Evolutionary conservation across 2,888 invertebrate species (phyloP).

Genomic region (Strigamia maritima): DNA sequence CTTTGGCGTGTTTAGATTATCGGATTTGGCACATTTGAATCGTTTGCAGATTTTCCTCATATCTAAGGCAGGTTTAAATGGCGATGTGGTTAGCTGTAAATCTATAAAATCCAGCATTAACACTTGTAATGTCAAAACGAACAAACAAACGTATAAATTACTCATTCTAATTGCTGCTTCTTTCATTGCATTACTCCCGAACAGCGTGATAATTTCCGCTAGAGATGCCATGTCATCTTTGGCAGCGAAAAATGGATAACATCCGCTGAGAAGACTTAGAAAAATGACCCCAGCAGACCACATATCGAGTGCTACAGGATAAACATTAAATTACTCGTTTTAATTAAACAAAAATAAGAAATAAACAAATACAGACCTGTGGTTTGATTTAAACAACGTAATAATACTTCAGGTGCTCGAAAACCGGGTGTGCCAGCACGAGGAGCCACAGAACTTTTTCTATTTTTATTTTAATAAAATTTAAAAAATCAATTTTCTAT

Average conservation of each 20-base stretch:
- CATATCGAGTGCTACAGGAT: conserved; percentile 69
- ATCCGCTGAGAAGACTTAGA: conserved; percentile 69
- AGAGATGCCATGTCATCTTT: conserved; percentile 73
- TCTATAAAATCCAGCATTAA: neutral
- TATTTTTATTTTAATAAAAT: conserved; percentile 9
- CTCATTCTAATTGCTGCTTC: conserved; percentile 66
- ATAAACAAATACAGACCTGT: conserved; percentile 57
- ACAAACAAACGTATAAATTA: conserved; percentile 49
- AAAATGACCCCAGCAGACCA: conserved; percentile 88
- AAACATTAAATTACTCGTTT: neutral
- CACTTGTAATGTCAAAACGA: neutral
- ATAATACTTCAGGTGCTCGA: conserved; percentile 78
- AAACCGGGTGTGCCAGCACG: conserved; percentile 87
- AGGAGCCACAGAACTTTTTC: conserved; percentile 62
- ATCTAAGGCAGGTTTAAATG: conserved; percentile 48
- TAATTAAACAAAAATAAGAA: neutral
- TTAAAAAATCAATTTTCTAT: neutral
- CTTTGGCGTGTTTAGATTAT: conserved; percentile 36
- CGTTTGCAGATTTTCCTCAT: conserved; percentile 52
- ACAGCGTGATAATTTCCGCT: conserved; percentile 75
- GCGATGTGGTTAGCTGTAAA: conserved; percentile 39
- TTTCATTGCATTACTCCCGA: conserved; percentile 69
- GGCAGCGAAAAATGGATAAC: conserved; percentile 81
- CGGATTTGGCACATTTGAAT: conserved; percentile 45
- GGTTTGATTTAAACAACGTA: conserved; percentile 74